Evolutionary conservation across 2,113 vertebrate genomes (phyloP).

Genomic region (cattle (Bos taurus)): ARS-UCD2.0 NC_037357.1:36743501-36744000

Average conservation of each 20-base stretch:
- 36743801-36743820: background rate
- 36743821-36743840: background rate
- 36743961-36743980: background rate
- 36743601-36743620: background rate
- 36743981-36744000: background rate
- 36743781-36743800: background rate
- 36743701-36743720: background rate
- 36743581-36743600: background rate
- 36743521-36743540: slow-evolving; percentile 41
- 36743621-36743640: background rate
- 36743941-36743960: background rate
- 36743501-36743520: slow-evolving; percentile 28
- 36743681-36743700: too few relatives aligned
- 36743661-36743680: background rate
- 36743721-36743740: background rate
- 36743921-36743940: background rate
- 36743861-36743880: background rate
- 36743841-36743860: background rate
- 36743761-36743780: background rate
- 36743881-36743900: background rate
- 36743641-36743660: accelerated
- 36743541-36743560: slow-evolving; percentile 33
- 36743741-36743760: background rate
- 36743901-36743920: background rate
- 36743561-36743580: slow-evolving; percentile 26